Evolutionary conservation across 2,888 invertebrate genomes (phyloP), one percentile per base, ranked within the genome.

Genomic region (Trachelus iudaicus): DNA sequence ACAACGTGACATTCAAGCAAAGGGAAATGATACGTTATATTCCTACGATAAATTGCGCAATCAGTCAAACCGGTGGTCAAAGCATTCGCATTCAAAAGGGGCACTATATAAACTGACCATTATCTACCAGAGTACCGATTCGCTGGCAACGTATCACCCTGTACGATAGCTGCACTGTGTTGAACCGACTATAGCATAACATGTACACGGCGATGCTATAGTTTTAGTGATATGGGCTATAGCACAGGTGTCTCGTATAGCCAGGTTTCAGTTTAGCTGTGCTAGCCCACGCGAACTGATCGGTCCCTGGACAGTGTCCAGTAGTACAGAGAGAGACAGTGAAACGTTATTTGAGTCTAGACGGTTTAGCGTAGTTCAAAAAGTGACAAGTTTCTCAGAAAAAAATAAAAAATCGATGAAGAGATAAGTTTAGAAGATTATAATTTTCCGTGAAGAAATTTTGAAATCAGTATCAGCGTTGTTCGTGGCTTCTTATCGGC

Each of bases 231-330:
- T 30, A 37, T 37, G 35, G 40, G 34, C 74, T 37, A 31, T 34
- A 81, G 85, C 84, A 83, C 87, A 87, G 88, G 87, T 87, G 86
- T 85, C 87, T 85, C 87, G 83, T 85, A 79, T 80, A 81, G 79
- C 82, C 82, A 79, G 81, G 81, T 82, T 82, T 84, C 85, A 84
- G 87, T 87, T 86, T 81, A 85, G 81, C 83, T 80, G 87, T 84
- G 84, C 75, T 79, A 83, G 81, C 81, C 82, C 81, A 81, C 81
- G 83, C 83, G 82, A 83, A 80, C 80, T 75, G 81, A 78, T 35
- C 74, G 35, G 30, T 71, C 71, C 30, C 34, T 37, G 74, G 74
- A 30, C 82, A 79, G 79, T 74, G 79, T 79, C 79, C 78, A 69
- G 79, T 71, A 77, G 71, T 71, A 13, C 71, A 15, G n/a, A 23